Percentiles rank a stretch among this genome's conserved stretches.
Conservation (phyloP, 2,113 vertebrate species). For the Neolamprologus sp. region DNA sequence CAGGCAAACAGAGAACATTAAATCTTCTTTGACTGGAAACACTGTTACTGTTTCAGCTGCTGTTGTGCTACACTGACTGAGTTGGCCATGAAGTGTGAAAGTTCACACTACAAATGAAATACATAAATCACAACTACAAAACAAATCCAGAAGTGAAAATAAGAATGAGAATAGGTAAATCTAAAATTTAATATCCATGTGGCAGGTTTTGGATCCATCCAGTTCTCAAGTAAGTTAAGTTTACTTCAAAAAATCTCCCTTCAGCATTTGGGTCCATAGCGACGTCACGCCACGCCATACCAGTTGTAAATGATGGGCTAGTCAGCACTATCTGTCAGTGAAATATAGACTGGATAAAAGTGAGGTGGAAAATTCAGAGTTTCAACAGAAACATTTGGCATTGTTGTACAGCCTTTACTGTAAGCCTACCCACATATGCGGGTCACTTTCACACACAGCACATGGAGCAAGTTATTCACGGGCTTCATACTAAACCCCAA, state of each 20-base stretch:
- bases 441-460: slow-evolving; percentile 24
- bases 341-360: not conserved
- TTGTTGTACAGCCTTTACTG: not conserved
- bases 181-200: not conserved
- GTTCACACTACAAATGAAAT: not conserved
- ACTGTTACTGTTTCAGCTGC: not conserved
- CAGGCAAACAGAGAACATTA: not conserved
- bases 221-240: not conserved
- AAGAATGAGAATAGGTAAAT: not conserved
- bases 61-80: not conserved
- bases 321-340: not conserved
- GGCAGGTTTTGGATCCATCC: not conserved
- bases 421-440: slow-evolving; percentile 7
- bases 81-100: not conserved
- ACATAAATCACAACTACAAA: not conserved
- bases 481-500: slow-evolving; percentile 32
- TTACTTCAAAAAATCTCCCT: not conserved
- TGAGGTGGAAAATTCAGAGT: slow-evolving; percentile 16
- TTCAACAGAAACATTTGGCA: slow-evolving; percentile 21
- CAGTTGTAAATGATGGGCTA: not conserved
- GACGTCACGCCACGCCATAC: not conserved
- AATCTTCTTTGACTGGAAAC: not conserved
- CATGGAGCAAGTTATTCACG: slow-evolving; percentile 55
- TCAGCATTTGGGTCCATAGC: not conserved
- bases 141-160: not conserved